phyloP scores from a whole-genome alignment of 2,888 invertebrate species.

The Anaspis maculata region DNA sequence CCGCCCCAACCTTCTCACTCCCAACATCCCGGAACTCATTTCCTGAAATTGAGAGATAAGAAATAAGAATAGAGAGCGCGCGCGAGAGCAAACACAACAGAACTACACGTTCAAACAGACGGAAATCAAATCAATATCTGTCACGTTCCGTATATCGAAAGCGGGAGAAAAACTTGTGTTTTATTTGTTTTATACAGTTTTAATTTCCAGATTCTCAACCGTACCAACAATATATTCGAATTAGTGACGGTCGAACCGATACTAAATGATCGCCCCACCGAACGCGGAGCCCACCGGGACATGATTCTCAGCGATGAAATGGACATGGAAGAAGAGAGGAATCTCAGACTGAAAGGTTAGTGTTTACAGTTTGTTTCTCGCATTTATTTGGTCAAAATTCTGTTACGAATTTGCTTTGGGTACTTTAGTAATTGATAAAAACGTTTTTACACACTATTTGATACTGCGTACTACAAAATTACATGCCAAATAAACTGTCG shows the following conservation, averaged over 20 bases:
- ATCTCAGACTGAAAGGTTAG: conserved; percentile 68
- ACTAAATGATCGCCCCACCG: conserved; percentile 55
- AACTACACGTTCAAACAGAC: neutral
- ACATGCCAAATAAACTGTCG: too few relatives aligned
- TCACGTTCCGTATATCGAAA: too few relatives aligned
- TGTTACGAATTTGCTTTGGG: too few relatives aligned
- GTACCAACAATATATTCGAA: conserved; percentile 96
- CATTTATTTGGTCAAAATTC: too few relatives aligned
- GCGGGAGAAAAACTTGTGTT: conserved; percentile 6
- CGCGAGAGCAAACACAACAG: too few relatives aligned
- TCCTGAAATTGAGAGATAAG: too few relatives aligned
- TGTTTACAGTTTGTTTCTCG: neutral
- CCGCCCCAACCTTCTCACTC: too few relatives aligned
- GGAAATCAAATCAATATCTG: neutral
- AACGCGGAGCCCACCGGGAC: conserved; percentile 46
- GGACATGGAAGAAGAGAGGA: conserved; percentile 63
- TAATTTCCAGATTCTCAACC: conserved; percentile 80
- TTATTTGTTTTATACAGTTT: conserved; percentile 9
- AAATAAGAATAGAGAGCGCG: too few relatives aligned
- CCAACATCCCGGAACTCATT: too few relatives aligned
- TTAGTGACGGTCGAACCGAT: conserved; percentile 82
- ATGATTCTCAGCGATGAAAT: conserved; percentile 55
- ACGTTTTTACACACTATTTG: too few relatives aligned
- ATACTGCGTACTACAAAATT: too few relatives aligned
- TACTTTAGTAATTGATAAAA: too few relatives aligned